Base-by-base conservation (phyloP, 2,888 invertebrate species). In the Drosophila acutilabella region DNA sequence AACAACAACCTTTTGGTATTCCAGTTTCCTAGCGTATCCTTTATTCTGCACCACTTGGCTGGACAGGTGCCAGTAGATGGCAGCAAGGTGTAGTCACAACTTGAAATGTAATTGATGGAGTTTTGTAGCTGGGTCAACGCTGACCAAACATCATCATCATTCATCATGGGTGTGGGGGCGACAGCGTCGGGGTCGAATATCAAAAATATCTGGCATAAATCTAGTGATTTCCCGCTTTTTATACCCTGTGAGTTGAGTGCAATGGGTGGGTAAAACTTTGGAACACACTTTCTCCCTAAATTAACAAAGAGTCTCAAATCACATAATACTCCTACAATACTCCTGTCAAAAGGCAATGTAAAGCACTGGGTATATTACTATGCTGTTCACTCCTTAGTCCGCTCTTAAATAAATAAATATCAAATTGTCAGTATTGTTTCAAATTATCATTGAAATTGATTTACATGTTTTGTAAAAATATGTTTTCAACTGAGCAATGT, bases 401-500 rank as follows among this genome's bases (percentile, higher is more conserved):
- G n/a, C n/a, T n/a, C n/a, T n/a, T n/a, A n/a, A 71, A 62, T 66
- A 78, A 82, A 86, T 70, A 76, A 23, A 68, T 78, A 83, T 78
- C 62, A 61, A 68, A 78, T 64, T 70, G 66, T 52, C 47, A 48
- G 36, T 47, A 56, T 54, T 64, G 26, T 51, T 53, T 7, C 36
- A 18, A 44, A 65, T 65, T 59, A 41, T 60, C 40, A 47, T 57
- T 42, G 10, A 53, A 66, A 61, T 51, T 40, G 45, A 4, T 51
- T 66, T 23, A 57, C 56, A 26, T 26, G 26, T 26, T 26, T 26
- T 30, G 30, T 50, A 40, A 57, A 65, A 59, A 42, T 42, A 33
- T 33, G 8, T 42, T 42, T 40, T 7, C 23, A 16, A 18, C 14
- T 40, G 16, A 14, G 53, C 38, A 40, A 54, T 20, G 8, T 14